A percentile compares a stretch with the other conserved stretches of the same genome.
Evolutionary conservation across 1,140 invertebrate genomes (phyloP).

Genomic region (Nilaparvata lugens): DNA sequence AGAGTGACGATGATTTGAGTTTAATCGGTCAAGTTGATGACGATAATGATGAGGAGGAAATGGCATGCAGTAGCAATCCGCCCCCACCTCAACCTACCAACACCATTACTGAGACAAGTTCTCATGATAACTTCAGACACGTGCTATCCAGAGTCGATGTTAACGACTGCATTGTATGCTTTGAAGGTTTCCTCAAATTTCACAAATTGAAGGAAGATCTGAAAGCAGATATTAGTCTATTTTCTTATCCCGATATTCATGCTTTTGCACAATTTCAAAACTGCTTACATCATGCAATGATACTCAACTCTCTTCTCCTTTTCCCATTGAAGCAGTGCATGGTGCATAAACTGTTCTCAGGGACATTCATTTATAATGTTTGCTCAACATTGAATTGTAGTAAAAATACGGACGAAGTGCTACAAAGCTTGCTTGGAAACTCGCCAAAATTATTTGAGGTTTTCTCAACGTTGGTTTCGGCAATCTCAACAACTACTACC

Average conservation of each 20-base stretch:
- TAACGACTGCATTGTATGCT: conserved; percentile 48
- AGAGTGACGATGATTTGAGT: not conserved
- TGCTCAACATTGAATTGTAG: conserved; percentile 29
- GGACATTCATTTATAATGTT: conserved; percentile 64
- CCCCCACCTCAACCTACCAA: not conserved
- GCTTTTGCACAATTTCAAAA: conserved; percentile 63
- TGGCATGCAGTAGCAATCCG: not conserved
- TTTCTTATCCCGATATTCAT: conserved; percentile 52
- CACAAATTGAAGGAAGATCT: conserved; percentile 52
- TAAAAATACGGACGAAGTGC: conserved; percentile 8
- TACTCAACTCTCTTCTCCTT: conserved; percentile 53
- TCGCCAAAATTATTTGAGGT: not conserved
- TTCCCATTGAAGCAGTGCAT: conserved; percentile 42
- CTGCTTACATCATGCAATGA: conserved; percentile 47
- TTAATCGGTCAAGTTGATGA: not conserved
- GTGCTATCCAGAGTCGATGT: not conserved
- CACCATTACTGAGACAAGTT: not conserved
- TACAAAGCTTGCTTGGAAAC: not conserved
- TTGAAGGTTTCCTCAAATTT: conserved; percentile 48
- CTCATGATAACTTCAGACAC: not conserved
- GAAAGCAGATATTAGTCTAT: conserved; percentile 40
- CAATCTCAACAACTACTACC: not conserved
- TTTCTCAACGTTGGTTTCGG: not conserved
- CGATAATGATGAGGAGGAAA: not conserved
- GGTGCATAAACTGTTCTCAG: conserved; percentile 52